phyloP scores from a whole-genome alignment of 2,113 vertebrate genomes.

The Promerops cafer region DNA sequence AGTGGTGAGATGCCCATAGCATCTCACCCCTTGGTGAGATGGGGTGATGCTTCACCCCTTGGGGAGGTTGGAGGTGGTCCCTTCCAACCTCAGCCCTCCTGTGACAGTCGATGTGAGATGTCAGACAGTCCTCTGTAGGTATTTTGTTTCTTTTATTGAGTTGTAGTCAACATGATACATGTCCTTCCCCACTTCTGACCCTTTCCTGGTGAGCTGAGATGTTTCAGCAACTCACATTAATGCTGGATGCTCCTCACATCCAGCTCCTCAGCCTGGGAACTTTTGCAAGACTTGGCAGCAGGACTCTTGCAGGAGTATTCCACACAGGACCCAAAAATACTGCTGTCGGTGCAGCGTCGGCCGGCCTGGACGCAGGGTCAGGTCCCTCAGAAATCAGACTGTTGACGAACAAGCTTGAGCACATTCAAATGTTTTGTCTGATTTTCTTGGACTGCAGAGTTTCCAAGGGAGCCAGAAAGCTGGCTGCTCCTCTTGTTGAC shows the following conservation, averaged over 20 bases:
- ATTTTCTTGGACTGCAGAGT: constrained; percentile 56
- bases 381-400: constrained; percentile 50
- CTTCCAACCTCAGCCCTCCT: not conserved
- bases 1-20: not conserved
- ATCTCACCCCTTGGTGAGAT: no score
- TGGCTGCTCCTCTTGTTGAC: constrained; percentile 27
- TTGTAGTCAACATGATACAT: not conserved
- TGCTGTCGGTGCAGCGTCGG: not conserved
- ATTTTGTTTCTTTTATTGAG: not conserved
- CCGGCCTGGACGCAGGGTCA: not conserved
- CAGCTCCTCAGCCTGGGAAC: constrained; percentile 50
- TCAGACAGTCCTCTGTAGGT: not conserved
- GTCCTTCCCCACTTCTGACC: not conserved
- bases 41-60: rapidly evolving
- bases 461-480: constrained; percentile 40
- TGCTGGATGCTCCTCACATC: not conserved
- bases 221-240: not conserved
- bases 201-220: not conserved
- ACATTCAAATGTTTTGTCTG: constrained; percentile 17
- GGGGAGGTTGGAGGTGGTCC: not conserved
- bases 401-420: constrained; percentile 28
- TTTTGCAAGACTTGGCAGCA: constrained; percentile 55
- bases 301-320: constrained; percentile 1
- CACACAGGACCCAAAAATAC: constrained; percentile 61
- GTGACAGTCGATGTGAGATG: not conserved